Conservation (phyloP, 2,888 invertebrate species). For the Heliconius charithonia region DNA sequence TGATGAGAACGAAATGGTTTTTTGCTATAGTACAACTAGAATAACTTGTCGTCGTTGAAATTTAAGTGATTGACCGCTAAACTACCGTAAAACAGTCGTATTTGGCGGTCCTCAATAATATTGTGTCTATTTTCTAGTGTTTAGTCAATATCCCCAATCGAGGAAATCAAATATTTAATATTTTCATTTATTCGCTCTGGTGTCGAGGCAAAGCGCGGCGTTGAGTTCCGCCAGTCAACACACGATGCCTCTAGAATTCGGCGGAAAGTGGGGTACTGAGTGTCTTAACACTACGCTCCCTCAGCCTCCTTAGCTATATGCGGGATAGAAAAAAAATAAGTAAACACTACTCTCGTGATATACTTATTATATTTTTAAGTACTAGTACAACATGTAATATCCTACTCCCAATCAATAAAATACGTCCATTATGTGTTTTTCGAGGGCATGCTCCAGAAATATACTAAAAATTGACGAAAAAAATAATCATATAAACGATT, state of each 20-base stretch:
- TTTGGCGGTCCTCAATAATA: not conserved
- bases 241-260: too few relatives aligned
- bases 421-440: not conserved
- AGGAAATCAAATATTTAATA: too few relatives aligned
- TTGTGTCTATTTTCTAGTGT: not conserved
- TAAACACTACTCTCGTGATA: too few relatives aligned
- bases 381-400: not conserved
- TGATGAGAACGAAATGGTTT: conserved; percentile 26
- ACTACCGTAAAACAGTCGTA: conserved; percentile 28
- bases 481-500: not conserved
- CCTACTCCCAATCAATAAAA: too few relatives aligned
- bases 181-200: too few relatives aligned
- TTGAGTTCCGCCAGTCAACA: too few relatives aligned
- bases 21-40: conserved; percentile 25
- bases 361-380: not conserved
- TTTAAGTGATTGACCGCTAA: conserved; percentile 36
- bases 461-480: not conserved
- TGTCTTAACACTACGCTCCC: too few relatives aligned
- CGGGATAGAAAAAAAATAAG: too few relatives aligned
- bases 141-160: not conserved
- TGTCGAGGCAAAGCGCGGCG: too few relatives aligned
- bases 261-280: too few relatives aligned
- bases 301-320: too few relatives aligned
- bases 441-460: too few relatives aligned
- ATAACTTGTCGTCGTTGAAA: conserved; percentile 32